Evolutionary conservation across 2,113 vertebrate genomes (phyloP).

Genomic region (Myotis lucifugus): DNA sequence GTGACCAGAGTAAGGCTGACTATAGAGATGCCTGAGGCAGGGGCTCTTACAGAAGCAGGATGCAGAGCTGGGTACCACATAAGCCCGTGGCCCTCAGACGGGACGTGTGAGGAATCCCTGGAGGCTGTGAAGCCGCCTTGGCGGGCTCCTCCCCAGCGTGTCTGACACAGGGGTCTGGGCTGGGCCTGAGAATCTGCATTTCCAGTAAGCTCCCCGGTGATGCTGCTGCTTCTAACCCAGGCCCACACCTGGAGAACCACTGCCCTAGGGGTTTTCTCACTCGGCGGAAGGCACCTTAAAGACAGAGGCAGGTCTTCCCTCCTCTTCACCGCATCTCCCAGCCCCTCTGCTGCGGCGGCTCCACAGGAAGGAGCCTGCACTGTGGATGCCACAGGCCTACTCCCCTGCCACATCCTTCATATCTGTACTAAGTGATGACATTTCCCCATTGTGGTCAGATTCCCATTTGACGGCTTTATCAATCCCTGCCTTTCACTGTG

Average conservation of each 20-base stretch:
- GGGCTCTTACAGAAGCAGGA: background rate
- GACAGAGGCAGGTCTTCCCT: background rate
- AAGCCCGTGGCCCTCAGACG: background rate
- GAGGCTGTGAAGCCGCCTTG: too few species aligned
- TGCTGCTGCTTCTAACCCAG: background rate
- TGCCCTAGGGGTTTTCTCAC: background rate
- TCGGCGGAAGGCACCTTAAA: background rate
- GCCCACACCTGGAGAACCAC: background rate
- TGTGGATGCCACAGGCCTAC: background rate
- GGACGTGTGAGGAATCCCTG: fast-evolving
- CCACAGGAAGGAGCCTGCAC: background rate
- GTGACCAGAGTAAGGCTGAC: background rate
- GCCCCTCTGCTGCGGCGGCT: background rate
- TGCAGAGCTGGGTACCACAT: background rate
- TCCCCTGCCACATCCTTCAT: background rate
- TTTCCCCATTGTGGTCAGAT: background rate
- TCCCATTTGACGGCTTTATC: background rate
- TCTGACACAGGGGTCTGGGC: background rate
- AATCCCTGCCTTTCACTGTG: background rate
- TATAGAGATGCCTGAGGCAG: background rate
- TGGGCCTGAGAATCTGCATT: background rate
- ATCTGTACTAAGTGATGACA: background rate
- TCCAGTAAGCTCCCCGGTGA: background rate
- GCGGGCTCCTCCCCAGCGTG: too few species aligned
- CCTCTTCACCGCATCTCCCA: background rate